Conservation (phyloP, 2,888 invertebrate species). For the Drosophila birchii region DNA sequence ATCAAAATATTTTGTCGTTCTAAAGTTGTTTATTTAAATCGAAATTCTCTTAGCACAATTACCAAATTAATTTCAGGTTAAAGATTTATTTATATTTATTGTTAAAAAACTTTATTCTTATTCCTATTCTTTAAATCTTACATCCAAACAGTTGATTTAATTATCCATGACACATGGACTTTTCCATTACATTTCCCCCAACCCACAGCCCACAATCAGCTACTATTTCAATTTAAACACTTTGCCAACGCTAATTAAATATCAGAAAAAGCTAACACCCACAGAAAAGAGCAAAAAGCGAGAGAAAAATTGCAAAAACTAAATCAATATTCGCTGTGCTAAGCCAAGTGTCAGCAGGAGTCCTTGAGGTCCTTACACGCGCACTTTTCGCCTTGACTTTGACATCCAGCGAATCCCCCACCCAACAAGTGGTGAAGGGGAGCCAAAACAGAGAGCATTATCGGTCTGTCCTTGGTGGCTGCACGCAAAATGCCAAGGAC, state of each 20-base stretch:
- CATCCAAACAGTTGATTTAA: not conserved
- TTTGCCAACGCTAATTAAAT: constrained; percentile 70
- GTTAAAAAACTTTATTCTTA: not conserved
- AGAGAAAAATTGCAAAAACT: constrained; percentile 44
- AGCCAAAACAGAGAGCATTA: constrained; percentile 25
- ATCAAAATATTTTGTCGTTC: not conserved
- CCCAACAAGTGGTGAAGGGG: not conserved
- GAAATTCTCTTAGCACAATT: not conserved
- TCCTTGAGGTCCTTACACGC: constrained; percentile 65
- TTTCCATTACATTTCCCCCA: constrained; percentile 6
- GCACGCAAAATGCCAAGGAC: constrained; percentile 68
- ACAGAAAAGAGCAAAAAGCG: constrained; percentile 11
- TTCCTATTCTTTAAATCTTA: not conserved
- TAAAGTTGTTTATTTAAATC: not conserved
- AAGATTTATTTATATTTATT: not conserved
- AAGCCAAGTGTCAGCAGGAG: constrained; percentile 47
- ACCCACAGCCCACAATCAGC: constrained; percentile 2
- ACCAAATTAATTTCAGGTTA: not conserved
- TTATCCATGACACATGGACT: not conserved
- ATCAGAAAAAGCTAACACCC: constrained; percentile 42
- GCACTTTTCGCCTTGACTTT: constrained; percentile 74
- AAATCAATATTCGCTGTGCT: constrained; percentile 67
- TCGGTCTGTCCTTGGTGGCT: constrained; percentile 67
- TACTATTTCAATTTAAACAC: constrained; percentile 60
- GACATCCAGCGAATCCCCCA: constrained; percentile 53